A percentile compares a stretch with the other conserved stretches of the same genome.
These are phyloP conservation scores for Antidorcas marsupialis DNA, from an alignment of 2,113 vertebrate species.

Conservation along the genomic window DNA sequence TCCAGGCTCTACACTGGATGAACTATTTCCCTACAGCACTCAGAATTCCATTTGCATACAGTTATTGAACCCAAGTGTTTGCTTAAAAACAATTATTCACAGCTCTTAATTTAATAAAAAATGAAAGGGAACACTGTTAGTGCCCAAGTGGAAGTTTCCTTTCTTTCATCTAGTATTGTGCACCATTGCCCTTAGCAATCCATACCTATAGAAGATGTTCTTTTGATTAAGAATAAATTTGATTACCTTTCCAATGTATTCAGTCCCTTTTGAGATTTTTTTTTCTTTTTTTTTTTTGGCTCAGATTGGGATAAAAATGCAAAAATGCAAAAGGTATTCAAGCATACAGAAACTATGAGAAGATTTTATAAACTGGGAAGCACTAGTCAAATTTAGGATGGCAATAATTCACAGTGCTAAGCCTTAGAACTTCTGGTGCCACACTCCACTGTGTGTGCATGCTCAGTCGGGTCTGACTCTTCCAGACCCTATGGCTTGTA, in stretches of 20 bases:
- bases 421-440: background rate
- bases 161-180: background rate
- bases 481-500: background rate
- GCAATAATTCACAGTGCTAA: background rate
- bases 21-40: too few species aligned
- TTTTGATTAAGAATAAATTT: conserved; percentile 8
- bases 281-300: background rate
- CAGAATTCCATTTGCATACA: background rate
- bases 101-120: background rate
- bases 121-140: background rate
- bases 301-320: background rate
- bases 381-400: background rate
- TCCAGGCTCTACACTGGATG: background rate
- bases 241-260: background rate
- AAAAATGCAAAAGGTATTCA: background rate
- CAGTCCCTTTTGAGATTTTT: background rate
- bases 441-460: background rate
- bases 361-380: background rate
- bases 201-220: background rate
- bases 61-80: background rate
- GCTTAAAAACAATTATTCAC: background rate
- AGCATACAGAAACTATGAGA: background rate
- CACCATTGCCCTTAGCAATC: background rate
- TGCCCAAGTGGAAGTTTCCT: background rate
- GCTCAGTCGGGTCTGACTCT: background rate